Conservation (phyloP, 92 coral and sea anemone species). For the Epizoanthus rinbou region DNA sequence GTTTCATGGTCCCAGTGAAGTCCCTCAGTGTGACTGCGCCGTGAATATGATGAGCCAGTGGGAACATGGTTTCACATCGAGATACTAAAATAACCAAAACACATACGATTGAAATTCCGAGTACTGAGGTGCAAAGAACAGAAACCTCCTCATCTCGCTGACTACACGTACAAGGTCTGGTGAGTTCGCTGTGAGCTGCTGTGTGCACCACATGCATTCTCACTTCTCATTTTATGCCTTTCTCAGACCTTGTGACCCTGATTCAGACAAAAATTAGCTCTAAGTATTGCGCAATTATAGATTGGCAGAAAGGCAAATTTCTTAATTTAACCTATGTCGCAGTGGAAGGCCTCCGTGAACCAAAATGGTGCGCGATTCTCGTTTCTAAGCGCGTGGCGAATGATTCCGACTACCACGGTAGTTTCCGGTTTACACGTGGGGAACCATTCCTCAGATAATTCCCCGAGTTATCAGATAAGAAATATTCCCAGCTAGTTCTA, state of each 20-base stretch:
- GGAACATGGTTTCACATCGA: neutral
- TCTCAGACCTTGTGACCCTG: neutral
- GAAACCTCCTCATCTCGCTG: constrained; percentile 10
- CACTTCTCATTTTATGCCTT: neutral
- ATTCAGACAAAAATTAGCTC: neutral
- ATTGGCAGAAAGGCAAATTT: too few relatives aligned
- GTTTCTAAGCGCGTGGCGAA: neutral
- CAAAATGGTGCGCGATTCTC: neutral
- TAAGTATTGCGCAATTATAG: neutral
- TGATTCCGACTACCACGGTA: neutral
- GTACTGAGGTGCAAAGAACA: constrained; percentile 20
- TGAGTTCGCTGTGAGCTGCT: neutral
- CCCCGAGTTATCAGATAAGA: neutral
- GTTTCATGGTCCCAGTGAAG: too few relatives aligned
- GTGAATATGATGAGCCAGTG: neutral
- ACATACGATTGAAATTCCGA: neutral
- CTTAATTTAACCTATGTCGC: too few relatives aligned
- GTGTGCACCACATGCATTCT: neutral
- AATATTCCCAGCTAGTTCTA: neutral
- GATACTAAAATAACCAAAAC: neutral
- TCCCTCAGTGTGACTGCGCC: neutral
- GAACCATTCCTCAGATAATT: constrained; percentile 15
- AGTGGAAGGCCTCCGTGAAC: neutral
- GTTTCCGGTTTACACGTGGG: constrained; percentile 36
- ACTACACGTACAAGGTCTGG: too few relatives aligned